Percentiles rank a stretch among this genome's conserved stretches.
phyloP scores from a whole-genome alignment of 2,888 invertebrate genomes.

The Melanotus villosus region DNA sequence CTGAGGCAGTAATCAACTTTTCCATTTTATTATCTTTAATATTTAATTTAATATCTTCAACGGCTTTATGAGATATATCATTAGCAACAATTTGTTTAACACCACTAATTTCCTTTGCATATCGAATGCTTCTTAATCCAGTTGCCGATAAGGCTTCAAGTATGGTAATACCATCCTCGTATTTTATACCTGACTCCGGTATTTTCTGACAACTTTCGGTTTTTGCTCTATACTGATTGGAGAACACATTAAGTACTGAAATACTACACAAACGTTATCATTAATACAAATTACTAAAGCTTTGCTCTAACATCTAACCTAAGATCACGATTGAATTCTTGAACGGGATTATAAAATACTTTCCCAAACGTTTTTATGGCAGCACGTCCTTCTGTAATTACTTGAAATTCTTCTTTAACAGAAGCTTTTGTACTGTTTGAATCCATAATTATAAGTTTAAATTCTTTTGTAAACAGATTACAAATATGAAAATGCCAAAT shows the following conservation, averaged over 20 bases:
- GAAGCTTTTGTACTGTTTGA: neutral
- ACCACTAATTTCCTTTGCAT: slow-evolving; percentile 94
- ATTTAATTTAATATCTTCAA: slow-evolving; percentile 88
- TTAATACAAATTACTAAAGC: neutral
- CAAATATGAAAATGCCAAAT: neutral
- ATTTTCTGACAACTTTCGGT: slow-evolving; percentile 11
- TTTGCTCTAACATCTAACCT: slow-evolving; percentile 67
- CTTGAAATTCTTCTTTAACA: slow-evolving; percentile 55
- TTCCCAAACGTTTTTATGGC: slow-evolving; percentile 81
- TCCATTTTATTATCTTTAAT: slow-evolving; percentile 82
- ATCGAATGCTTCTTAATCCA: slow-evolving; percentile 94
- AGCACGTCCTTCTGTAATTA: slow-evolving; percentile 84
- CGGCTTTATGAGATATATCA: slow-evolving; percentile 89
- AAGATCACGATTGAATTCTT: slow-evolving; percentile 97
- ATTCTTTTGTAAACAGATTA: neutral
- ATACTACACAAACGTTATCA: slow-evolving; percentile 71
- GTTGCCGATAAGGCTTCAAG: slow-evolving; percentile 97
- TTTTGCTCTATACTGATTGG: slow-evolving; percentile 24
- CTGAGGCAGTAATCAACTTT: slow-evolving; percentile 80
- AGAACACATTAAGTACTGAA: slow-evolving; percentile 80
- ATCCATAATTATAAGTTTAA: too few relatives aligned
- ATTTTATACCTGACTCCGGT: slow-evolving; percentile 50
- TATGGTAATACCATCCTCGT: slow-evolving; percentile 76
- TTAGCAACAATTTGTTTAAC: slow-evolving; percentile 89
- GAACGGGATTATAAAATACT: slow-evolving; percentile 98